These are phyloP conservation scores for Trachelus iudaicus DNA, from an alignment of 2,888 invertebrate species.

Conservation along the genomic window DNA sequence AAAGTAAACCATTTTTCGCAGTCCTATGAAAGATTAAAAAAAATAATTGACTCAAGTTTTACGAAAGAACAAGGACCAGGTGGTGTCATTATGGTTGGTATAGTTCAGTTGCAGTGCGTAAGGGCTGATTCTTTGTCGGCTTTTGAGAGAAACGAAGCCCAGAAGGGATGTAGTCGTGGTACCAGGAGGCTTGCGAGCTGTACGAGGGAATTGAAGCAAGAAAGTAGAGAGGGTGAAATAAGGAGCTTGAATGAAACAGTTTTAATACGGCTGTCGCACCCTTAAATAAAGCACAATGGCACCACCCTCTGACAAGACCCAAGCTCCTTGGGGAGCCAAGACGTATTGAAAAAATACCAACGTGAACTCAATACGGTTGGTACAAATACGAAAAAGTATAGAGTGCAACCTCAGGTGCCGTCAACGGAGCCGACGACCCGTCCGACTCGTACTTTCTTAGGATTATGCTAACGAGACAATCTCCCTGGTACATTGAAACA, in stretches of 20 bases:
- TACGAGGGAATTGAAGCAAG: neutral
- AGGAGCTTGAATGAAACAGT: slow-evolving; percentile 30
- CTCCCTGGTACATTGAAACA: slow-evolving; percentile 32
- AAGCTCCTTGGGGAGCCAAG: slow-evolving; percentile 18
- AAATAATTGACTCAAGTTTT: neutral
- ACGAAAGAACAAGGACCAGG: too few relatives aligned
- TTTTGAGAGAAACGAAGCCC: neutral
- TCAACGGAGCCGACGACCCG: slow-evolving; percentile 10
- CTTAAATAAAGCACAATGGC: slow-evolving; percentile 34
- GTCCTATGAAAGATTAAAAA: neutral
- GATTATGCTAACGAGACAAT: slow-evolving; percentile 60
- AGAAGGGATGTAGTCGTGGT: neutral
- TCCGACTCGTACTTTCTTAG: slow-evolving; percentile 42
- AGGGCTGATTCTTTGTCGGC: neutral
- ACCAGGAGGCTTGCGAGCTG: neutral
- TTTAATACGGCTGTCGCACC: slow-evolving; percentile 35
- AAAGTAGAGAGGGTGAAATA: slow-evolving; percentile 14
- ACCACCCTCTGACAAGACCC: slow-evolving; percentile 19
- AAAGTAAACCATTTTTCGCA: neutral
- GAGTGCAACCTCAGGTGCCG: neutral
- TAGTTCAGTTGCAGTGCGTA: neutral
- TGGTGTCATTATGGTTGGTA: too few relatives aligned
- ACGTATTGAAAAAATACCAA: slow-evolving; percentile 27
- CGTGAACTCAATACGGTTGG: slow-evolving; percentile 24
- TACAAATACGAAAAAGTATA: slow-evolving; percentile 12